These are phyloP conservation scores for Aldabrachelys gigantea DNA, from an alignment of 2,113 vertebrate species.

Conservation along the genomic window DNA sequence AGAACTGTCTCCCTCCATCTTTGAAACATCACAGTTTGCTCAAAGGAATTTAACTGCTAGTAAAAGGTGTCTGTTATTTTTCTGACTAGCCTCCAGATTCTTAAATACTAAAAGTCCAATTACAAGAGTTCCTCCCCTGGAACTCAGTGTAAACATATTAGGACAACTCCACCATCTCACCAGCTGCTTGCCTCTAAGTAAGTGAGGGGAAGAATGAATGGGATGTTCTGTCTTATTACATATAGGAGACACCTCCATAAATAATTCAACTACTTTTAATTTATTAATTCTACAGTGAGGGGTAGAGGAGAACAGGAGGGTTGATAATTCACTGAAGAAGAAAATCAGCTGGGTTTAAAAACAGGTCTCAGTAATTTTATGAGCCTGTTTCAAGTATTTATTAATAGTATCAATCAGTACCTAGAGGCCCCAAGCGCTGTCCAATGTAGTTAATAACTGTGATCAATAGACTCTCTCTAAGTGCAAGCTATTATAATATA, in stretches of 20 bases:
- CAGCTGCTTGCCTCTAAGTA: not conserved
- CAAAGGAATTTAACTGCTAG: not conserved
- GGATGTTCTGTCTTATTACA: slow-evolving; percentile 18
- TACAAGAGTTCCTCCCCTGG: not conserved
- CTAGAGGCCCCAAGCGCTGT: not conserved
- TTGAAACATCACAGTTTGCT: not conserved
- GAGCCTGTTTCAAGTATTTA: not conserved
- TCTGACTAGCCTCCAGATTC: not conserved
- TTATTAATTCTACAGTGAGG: not conserved
- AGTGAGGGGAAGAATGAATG: slow-evolving; percentile 6
- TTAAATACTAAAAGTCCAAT: not conserved
- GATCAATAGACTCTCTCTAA: not conserved
- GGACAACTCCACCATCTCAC: not conserved
- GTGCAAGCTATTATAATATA: slow-evolving; percentile 16
- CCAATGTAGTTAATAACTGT: not conserved
- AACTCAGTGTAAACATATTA: not conserved
- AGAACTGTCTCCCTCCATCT: not conserved
- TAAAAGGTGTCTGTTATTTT: not conserved
- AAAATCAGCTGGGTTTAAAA: not conserved
- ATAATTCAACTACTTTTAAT: slow-evolving; percentile 43
- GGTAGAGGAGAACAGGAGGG: not conserved
- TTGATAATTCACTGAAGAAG: not conserved
- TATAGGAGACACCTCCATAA: slow-evolving; percentile 20
- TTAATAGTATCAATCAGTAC: not conserved
- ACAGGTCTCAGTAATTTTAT: not conserved